These are phyloP conservation scores for Probosciger aterrimus DNA, from an alignment of 2,113 vertebrate genomes.

Conservation along the genomic window DNA sequence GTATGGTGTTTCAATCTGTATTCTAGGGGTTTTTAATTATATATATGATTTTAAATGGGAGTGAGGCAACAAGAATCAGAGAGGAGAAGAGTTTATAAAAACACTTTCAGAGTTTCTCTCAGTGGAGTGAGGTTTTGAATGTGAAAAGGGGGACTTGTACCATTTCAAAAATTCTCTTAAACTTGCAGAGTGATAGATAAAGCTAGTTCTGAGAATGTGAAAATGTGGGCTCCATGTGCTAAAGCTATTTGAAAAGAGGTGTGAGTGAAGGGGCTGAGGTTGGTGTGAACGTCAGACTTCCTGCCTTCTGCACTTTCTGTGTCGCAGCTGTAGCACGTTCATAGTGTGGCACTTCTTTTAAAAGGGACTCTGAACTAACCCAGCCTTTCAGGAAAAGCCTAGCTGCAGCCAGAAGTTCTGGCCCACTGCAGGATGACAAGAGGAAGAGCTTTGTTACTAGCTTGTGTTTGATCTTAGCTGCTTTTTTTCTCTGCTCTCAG, in stretches of 20 bases:
- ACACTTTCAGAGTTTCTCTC: background rate
- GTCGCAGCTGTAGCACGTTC: constrained; percentile 45
- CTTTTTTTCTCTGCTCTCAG: constrained; percentile 25
- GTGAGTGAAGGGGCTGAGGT: constrained; percentile 60
- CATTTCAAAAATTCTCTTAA: background rate
- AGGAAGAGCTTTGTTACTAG: constrained; percentile 62
- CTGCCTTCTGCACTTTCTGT: constrained; percentile 62
- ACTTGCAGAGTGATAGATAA: constrained; percentile 11
- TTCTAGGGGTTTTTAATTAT: constrained; percentile 8
- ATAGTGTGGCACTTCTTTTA: constrained; percentile 37
- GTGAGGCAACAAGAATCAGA: background rate
- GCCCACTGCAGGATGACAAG: constrained; percentile 3
- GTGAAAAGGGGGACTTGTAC: background rate
- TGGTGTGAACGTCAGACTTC: constrained; percentile 67
- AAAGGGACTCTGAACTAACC: constrained; percentile 32
- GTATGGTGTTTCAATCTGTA: constrained; percentile 50
- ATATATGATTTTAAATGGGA: background rate
- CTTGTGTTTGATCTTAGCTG: constrained; percentile 58
- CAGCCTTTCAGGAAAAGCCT: constrained; percentile 15
- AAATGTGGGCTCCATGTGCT: constrained; percentile 68
- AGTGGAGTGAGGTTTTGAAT: background rate
- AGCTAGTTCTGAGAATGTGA: constrained; percentile 28
- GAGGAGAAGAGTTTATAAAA: background rate
- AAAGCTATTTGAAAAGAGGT: constrained; percentile 67
- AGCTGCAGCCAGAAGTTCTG: constrained; percentile 55